These are phyloP conservation scores for Tyrannus savana DNA, from an alignment of 2,113 vertebrate species.

Conservation along the genomic window DNA sequence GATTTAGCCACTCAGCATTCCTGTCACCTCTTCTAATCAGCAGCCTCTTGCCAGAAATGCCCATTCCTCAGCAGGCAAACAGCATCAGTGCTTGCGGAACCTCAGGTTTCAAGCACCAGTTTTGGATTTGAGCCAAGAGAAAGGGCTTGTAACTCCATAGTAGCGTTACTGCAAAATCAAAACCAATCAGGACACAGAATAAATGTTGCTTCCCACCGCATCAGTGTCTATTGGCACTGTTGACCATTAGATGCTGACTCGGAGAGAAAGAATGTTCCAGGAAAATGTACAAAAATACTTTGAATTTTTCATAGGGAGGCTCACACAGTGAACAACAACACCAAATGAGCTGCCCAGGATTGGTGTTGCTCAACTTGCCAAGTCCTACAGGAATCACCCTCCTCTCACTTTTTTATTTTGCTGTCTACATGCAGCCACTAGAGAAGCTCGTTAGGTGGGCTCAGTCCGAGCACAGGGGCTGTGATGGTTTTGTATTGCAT, in stretches of 20 bases:
- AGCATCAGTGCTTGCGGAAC: not conserved
- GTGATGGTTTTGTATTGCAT: accelerated
- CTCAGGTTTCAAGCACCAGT: not conserved
- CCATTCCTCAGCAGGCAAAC: not conserved
- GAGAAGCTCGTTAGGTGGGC: not conserved
- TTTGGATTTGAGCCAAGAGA: not conserved
- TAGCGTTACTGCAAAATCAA: not conserved
- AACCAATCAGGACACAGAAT: not conserved
- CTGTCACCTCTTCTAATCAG: not conserved
- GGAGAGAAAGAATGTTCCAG: not conserved
- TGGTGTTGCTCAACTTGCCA: not conserved
- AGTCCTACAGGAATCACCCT: not conserved
- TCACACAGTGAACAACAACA: not conserved
- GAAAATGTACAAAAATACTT: not conserved
- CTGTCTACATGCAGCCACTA: not conserved
- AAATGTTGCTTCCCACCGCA: not conserved
- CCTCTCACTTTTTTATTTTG: not conserved
- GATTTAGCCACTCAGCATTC: not conserved
- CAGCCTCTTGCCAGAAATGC: not conserved
- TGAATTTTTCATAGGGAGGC: not conserved
- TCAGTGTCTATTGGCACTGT: accelerated
- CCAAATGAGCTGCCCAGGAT: accelerated
- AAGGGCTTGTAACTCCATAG: not conserved
- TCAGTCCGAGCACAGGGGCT: not conserved
- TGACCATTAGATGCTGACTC: not conserved